Percentiles rank a stretch among this genome's conserved stretches.
These are phyloP conservation scores for Drosophila limbata DNA, from an alignment of 2,888 invertebrate genomes.

Conservation along the genomic window DNA sequence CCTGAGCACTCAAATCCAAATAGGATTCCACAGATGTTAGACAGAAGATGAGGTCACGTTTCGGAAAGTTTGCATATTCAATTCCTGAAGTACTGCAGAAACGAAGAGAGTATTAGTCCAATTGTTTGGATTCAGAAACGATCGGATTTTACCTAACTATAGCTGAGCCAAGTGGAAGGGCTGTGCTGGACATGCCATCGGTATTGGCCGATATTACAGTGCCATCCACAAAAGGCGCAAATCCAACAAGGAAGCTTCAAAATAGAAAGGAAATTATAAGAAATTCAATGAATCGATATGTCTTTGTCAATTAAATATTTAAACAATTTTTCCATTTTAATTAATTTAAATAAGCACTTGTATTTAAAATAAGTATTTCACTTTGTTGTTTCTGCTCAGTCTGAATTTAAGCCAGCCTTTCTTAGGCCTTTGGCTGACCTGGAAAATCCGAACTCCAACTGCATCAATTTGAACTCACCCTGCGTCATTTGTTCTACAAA, in stretches of 20 bases:
- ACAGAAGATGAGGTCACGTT: constrained; percentile 93
- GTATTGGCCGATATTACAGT: constrained; percentile 90
- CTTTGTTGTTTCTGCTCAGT: no score
- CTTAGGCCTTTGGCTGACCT: no score
- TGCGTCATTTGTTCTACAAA: no score
- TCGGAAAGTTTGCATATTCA: constrained; percentile 93
- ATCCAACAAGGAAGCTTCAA: constrained; percentile 91
- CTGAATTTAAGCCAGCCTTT: no score
- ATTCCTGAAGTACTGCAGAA: constrained; percentile 88
- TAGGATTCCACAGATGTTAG: constrained; percentile 94
- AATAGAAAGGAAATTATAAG: not conserved
- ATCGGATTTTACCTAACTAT: constrained; percentile 85
- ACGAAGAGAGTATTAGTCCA: not conserved
- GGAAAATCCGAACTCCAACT: no score
- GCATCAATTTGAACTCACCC: no score
- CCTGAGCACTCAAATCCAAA: constrained; percentile 92
- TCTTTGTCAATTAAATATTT: no score
- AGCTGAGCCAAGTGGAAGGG: constrained; percentile 85
- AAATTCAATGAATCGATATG: no score
- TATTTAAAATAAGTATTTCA: no score
- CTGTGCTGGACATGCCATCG: constrained; percentile 79
- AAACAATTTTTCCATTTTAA: no score
- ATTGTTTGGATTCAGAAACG: not conserved
- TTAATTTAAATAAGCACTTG: no score
- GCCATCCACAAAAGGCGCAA: constrained; percentile 97